Evolutionary conservation across 1,140 invertebrate genomes (phyloP).

Genomic region (Brachionus rubens): DNA sequence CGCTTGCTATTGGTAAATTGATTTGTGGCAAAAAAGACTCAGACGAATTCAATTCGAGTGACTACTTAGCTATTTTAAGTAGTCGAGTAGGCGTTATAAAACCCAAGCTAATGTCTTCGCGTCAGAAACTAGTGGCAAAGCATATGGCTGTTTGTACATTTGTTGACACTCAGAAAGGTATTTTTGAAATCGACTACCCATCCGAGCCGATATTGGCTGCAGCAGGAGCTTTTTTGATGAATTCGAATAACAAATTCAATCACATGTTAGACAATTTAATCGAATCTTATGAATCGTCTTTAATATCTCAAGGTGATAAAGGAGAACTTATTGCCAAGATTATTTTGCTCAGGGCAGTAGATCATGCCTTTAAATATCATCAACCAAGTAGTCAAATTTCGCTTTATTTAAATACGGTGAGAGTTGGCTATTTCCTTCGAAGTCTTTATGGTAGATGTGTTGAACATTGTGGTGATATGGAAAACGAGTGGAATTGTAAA

Average conservation of each 20-base stretch:
- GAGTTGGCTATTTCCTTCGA: neutral
- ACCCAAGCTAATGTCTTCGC: neutral
- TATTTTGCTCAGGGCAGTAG: neutral
- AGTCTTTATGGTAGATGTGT: neutral
- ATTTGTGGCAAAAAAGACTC: neutral
- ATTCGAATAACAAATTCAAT: neutral
- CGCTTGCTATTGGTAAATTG: neutral
- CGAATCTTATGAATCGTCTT: neutral
- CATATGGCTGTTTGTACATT: neutral
- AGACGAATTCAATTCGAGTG: neutral
- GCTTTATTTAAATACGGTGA: neutral
- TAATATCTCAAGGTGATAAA: conserved; percentile 21
- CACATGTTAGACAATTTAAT: neutral
- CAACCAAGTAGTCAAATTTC: no score
- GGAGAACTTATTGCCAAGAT: conserved; percentile 9
- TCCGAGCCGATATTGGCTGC: neutral
- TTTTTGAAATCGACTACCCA: conserved; percentile 15
- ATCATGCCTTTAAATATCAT: neutral
- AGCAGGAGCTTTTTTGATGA: conserved; percentile 6
- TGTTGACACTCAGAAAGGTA: neutral
- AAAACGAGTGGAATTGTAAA: neutral
- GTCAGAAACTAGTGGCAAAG: neutral
- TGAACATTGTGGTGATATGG: neutral
- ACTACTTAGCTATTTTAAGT: neutral
- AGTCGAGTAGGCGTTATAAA: neutral